These are phyloP conservation scores for Apotomis betuletana DNA, from an alignment of 2,888 invertebrate species.

Conservation along the genomic window DNA sequence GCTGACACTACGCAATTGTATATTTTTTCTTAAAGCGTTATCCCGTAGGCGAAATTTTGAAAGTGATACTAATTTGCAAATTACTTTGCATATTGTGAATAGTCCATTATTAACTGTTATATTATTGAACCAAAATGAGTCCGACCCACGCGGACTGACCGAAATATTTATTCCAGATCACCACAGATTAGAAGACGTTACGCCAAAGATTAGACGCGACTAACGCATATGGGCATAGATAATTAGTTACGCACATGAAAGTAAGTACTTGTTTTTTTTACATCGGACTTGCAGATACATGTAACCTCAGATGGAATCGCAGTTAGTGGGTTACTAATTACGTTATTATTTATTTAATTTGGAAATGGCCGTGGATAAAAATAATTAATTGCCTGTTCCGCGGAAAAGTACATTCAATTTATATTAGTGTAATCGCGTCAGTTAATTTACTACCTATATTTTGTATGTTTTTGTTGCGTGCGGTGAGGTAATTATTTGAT, in stretches of 20 bases:
- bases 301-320: constrained; percentile 10
- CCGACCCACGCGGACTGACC: constrained; percentile 36
- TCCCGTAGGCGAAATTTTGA: neutral
- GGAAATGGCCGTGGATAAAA: constrained; percentile 22
- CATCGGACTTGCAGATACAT: neutral
- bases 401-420: constrained; percentile 23
- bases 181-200: constrained; percentile 29
- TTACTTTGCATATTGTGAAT: constrained; percentile 22
- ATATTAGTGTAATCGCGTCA: constrained; percentile 8
- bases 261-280: constrained; percentile 7
- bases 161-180: constrained; percentile 36
- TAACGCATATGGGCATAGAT: constrained; percentile 20
- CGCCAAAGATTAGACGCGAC: constrained; percentile 23
- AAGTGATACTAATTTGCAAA: neutral
- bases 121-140: constrained; percentile 34
- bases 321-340: constrained; percentile 15
- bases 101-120: constrained; percentile 27
- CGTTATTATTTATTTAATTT: constrained; percentile 28
- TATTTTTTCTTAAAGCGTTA: neutral
- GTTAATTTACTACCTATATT: constrained; percentile 14
- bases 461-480: constrained; percentile 35
- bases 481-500: constrained; percentile 21
- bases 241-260: constrained; percentile 27
- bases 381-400: constrained; percentile 27
- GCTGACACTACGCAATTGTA: neutral